These are phyloP conservation scores for Matsumurasca onukii DNA, from an alignment of 1,140 invertebrate species.

Conservation along the genomic window DNA sequence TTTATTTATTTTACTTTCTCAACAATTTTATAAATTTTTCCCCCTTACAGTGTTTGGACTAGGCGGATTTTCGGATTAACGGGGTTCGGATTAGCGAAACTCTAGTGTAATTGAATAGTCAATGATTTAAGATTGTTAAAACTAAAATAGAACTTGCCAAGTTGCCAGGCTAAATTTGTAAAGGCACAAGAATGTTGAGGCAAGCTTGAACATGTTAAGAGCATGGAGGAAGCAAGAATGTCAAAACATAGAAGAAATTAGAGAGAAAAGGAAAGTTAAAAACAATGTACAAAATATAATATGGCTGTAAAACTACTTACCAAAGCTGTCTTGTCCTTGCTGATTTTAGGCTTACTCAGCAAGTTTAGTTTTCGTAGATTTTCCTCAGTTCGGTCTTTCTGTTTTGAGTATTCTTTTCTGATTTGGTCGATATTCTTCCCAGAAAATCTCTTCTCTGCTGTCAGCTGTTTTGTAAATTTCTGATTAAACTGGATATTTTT, in stretches of 20 bases:
- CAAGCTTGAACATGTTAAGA: background rate
- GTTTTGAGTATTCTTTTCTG: constrained; percentile 25
- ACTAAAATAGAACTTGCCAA: no score
- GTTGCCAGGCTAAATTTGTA: no score
- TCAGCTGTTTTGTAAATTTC: background rate
- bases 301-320: constrained; percentile 29
- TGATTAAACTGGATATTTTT: no score
- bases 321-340: constrained; percentile 25
- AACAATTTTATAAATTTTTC: no score
- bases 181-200: no score
- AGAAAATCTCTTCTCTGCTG: background rate
- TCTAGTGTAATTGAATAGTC: no score
- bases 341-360: constrained; percentile 25
- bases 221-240: background rate
- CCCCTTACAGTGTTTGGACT: no score
- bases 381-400: constrained; percentile 28
- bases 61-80: no score
- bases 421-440: constrained; percentile 30
- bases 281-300: background rate
- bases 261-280: background rate
- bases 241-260: background rate
- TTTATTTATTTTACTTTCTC: no score
- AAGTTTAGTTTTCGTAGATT: constrained; percentile 26
- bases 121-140: no score
- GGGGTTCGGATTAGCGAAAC: no score